Base-by-base conservation (phyloP, 2,888 invertebrate genomes). In the Siphlonurus alternatus region DNA sequence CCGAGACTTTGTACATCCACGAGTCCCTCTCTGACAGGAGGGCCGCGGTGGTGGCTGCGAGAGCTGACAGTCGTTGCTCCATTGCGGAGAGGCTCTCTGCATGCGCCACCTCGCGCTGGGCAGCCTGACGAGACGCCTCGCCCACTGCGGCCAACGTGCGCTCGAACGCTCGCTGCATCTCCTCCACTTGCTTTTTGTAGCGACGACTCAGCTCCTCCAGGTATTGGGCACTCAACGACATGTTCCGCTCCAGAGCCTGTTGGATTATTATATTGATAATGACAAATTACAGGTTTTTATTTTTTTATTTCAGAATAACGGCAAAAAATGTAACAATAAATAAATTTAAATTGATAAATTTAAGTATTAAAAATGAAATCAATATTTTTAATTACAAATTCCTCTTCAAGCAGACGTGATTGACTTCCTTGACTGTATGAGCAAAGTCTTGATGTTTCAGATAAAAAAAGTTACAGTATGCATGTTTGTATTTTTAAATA, bases 171-270 rank as follows among this genome's bases (percentile, higher is more conserved):
- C 22, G n/a, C 74, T 94, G 93, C 84, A 95, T 87, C 72, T 96
- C 96, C 75, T 97, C 96, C 62, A 95, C 94, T 78, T 97, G 96
- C 70, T 91, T 93, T 74, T 94, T 94, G 77, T 97, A 98, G 19
- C 95, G 83, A 64, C 90, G 85, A 76, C 96, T 96, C 69, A 99
- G 78, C 74, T 98, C 97, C 75, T 97, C 97, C 69, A 99, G 79
- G 75, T 98, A 99, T 75, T 96, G 94, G 66, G 92, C 90, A 69
- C 95, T 96, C 54, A 99, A 80, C 18, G 96, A 95, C 86, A 99
- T 93, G 77, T 99, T 99, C 69, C 92, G 83, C 77, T 99, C 99
- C 70, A 99, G 80, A 62, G 90, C 87, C 87, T n/a, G n/a, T n/a
- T 91, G 78, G 66, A 79, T 80, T 65, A 54, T 51, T 51, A 25